phyloP scores from a whole-genome alignment of 2,797 vertebrate species.

The Channallabes apus region DNA sequence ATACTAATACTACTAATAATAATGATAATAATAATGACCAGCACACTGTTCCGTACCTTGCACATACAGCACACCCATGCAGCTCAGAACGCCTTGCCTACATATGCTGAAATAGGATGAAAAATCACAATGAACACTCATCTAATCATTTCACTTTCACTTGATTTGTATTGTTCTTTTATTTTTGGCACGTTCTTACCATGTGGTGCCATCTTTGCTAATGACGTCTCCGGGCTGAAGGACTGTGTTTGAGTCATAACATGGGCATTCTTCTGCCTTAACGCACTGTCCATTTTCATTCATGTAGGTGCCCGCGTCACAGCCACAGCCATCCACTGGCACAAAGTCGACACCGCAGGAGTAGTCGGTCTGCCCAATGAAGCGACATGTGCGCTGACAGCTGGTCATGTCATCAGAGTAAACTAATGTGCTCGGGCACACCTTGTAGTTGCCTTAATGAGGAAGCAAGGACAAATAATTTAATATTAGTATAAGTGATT shows the following conservation, averaged over 20 bases:
- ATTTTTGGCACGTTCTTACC: slow-evolving; percentile 60
- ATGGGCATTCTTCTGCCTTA: slow-evolving; percentile 68
- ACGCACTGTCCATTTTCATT: slow-evolving; percentile 74
- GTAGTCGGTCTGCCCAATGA: slow-evolving; percentile 71
- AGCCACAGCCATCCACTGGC: slow-evolving; percentile 81
- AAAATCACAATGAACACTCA: slow-evolving; percentile 2
- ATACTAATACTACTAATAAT: too few species aligned
- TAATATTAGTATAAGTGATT: not conserved
- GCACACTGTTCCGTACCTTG: slow-evolving; percentile 62
- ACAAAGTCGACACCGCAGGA: slow-evolving; percentile 63
- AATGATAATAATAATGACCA: not conserved
- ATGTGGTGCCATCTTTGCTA: slow-evolving; percentile 61
- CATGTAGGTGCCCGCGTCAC: slow-evolving; percentile 76
- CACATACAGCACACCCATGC: slow-evolving; percentile 61
- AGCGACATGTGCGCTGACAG: slow-evolving; percentile 78
- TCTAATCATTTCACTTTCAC: not conserved
- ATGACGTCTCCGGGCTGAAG: slow-evolving; percentile 60
- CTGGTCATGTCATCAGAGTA: slow-evolving; percentile 76
- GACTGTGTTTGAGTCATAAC: slow-evolving; percentile 71
- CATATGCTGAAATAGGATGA: slow-evolving; percentile 72
- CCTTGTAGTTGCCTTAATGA: slow-evolving; percentile 63
- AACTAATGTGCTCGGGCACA: slow-evolving; percentile 67
- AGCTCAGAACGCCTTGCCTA: slow-evolving; percentile 77
- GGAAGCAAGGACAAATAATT: not conserved
- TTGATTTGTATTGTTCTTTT: not conserved